Conservation (phyloP, 1,140 invertebrate species). For the Adelges cooleyi region DNA sequence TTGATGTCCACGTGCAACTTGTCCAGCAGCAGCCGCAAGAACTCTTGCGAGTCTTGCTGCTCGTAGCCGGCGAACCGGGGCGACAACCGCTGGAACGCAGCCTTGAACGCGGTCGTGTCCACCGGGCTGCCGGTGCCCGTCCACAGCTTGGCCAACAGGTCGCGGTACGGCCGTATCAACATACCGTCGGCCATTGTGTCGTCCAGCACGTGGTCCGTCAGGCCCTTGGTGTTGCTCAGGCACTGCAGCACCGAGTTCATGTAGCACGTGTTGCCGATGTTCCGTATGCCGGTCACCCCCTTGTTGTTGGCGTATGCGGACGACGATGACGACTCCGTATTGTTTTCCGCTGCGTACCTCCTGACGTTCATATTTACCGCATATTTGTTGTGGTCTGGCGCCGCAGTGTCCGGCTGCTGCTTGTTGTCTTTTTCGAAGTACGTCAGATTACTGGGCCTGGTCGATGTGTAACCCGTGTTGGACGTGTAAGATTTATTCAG, state of each 20-base stretch:
- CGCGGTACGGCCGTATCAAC: conserved; percentile 48
- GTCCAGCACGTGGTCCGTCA: conserved; percentile 63
- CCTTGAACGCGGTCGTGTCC: conserved; percentile 66
- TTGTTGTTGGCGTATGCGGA: background rate
- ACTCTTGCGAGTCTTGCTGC: conserved; percentile 53
- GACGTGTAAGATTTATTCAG: conserved; percentile 11
- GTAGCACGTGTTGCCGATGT: conserved; percentile 52
- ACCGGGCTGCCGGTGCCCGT: conserved; percentile 52
- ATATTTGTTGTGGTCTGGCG: background rate
- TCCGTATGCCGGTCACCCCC: conserved; percentile 29
- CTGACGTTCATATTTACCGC: background rate
- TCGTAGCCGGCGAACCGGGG: conserved; percentile 57
- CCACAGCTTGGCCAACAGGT: conserved; percentile 80
- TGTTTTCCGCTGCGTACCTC: background rate
- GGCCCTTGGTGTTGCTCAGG: conserved; percentile 69
- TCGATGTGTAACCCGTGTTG: no score
- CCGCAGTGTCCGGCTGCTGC: background rate
- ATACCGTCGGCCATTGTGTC: conserved; percentile 38
- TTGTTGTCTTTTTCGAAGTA: conserved; percentile 23
- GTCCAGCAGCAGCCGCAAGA: conserved; percentile 81
- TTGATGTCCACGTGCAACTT: conserved; percentile 93
- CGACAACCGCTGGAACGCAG: conserved; percentile 78
- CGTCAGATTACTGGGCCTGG: background rate
- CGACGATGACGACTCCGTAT: background rate
- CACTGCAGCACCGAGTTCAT: conserved; percentile 96